phyloP scores from a whole-genome alignment of 2,888 invertebrate species.

The Coremacera marginata region DNA sequence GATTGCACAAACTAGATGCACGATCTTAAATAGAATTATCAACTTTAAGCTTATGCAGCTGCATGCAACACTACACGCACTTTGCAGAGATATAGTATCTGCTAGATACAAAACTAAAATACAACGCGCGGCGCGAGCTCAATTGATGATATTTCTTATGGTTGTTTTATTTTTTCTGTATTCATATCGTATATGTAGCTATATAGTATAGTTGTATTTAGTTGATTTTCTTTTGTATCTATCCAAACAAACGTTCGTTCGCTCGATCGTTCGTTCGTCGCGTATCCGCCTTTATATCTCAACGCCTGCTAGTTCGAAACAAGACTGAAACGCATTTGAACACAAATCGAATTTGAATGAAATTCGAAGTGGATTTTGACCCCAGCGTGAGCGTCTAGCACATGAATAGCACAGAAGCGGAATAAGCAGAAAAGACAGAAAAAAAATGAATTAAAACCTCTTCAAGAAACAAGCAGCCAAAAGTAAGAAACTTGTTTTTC shows the following conservation, averaged over 20 bases:
- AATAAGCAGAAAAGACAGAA: background rate
- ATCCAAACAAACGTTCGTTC: background rate
- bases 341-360: slow-evolving; percentile 12
- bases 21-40: background rate
- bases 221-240: slow-evolving; percentile 1
- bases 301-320: slow-evolving; percentile 58
- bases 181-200: background rate
- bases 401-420: background rate
- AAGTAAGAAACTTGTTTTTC: slow-evolving; percentile 27
- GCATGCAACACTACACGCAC: background rate
- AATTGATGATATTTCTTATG: background rate
- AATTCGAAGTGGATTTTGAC: slow-evolving; percentile 18
- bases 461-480: background rate
- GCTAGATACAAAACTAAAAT: slow-evolving; percentile 12
- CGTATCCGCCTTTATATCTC: slow-evolving; percentile 48
- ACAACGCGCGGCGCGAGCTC: background rate
- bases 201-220: background rate
- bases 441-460: background rate
- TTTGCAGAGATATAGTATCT: slow-evolving; percentile 10
- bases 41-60: background rate
- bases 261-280: slow-evolving; percentile 50
- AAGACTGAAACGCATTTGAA: slow-evolving; percentile 54
- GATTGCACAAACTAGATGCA: background rate
- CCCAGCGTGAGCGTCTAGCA: background rate
- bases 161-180: too few species aligned